phyloP scores from a whole-genome alignment of 2,113 vertebrate species.

The Callipepla californica region DNA sequence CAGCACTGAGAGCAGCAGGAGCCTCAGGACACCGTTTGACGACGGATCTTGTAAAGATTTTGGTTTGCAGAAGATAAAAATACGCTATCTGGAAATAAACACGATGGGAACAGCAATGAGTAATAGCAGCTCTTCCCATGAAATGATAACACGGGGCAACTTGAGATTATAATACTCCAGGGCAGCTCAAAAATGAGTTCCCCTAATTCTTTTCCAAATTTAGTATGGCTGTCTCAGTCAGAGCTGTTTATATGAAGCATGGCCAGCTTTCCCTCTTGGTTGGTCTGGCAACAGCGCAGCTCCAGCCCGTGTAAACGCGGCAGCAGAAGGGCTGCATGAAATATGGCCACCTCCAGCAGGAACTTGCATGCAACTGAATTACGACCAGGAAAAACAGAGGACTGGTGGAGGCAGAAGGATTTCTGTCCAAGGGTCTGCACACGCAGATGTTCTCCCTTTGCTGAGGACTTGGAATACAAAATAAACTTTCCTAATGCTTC shows the following conservation, averaged over 20 bases:
- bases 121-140: slow-evolving; percentile 6
- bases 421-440: not conserved
- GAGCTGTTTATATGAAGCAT: slow-evolving; percentile 43
- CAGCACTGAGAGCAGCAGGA: fast-evolving
- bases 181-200: slow-evolving; percentile 36
- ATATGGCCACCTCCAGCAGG: not conserved
- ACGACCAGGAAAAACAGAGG: not conserved
- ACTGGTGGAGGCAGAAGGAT: not conserved
- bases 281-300: not conserved
- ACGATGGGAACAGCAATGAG: not conserved
- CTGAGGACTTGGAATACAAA: not conserved
- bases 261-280: slow-evolving; percentile 11
- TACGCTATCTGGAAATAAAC: slow-evolving; percentile 1
- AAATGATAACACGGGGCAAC: slow-evolving; percentile 17
- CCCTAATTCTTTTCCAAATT: slow-evolving; percentile 56
- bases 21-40: not conserved
- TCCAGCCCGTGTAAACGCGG: not conserved
- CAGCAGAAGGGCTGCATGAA: not conserved
- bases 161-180: slow-evolving; percentile 17
- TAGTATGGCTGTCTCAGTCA: slow-evolving; percentile 17
- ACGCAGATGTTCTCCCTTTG: not conserved
- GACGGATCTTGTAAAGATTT: not conserved
- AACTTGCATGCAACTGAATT: not conserved
- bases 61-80: slow-evolving; percentile 29
- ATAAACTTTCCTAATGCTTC: not conserved